Conservation (phyloP, 2,113 vertebrate genomes). For the Morone saxatilis region DNA sequence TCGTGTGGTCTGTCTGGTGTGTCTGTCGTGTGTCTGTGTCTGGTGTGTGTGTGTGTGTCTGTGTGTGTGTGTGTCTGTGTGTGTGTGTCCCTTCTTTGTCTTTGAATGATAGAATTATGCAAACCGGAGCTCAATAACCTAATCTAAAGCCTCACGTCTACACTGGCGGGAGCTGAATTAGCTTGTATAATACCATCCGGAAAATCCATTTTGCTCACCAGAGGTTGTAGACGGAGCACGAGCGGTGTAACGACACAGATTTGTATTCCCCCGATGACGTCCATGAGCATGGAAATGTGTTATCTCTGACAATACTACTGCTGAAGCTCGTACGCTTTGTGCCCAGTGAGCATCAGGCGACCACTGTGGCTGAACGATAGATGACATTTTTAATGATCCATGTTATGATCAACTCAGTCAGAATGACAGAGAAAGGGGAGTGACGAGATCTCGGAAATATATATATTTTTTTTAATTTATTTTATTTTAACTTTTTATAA, state of each 20-base stretch:
- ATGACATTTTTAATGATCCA: conserved; percentile 39
- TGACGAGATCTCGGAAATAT: no score
- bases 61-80: no score
- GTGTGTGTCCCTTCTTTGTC: neutral
- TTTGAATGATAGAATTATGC: conserved; percentile 9
- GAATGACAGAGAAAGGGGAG: conserved; percentile 2
- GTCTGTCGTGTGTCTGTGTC: no score
- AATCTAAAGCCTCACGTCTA: conserved; percentile 36
- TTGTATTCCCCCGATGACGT: conserved; percentile 28
- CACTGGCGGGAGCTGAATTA: conserved; percentile 36
- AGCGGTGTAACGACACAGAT: conserved; percentile 17
- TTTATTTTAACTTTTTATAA: no score
- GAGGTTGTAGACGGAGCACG: conserved; percentile 38
- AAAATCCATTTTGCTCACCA: conserved; percentile 55
- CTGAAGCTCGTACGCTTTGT: conserved; percentile 19
- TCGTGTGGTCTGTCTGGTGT: no score
- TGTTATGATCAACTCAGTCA: conserved; percentile 30
- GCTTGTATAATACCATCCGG: conserved; percentile 20
- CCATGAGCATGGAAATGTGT: conserved; percentile 37
- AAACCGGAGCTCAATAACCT: conserved; percentile 10
- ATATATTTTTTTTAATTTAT: no score
- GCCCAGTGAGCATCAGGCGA: conserved; percentile 31
- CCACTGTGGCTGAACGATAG: conserved; percentile 40
- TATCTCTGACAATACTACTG: conserved; percentile 41
- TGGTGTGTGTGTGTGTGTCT: no score